Conservation (phyloP, 2,888 invertebrate species). For the Melieria picta region DNA sequence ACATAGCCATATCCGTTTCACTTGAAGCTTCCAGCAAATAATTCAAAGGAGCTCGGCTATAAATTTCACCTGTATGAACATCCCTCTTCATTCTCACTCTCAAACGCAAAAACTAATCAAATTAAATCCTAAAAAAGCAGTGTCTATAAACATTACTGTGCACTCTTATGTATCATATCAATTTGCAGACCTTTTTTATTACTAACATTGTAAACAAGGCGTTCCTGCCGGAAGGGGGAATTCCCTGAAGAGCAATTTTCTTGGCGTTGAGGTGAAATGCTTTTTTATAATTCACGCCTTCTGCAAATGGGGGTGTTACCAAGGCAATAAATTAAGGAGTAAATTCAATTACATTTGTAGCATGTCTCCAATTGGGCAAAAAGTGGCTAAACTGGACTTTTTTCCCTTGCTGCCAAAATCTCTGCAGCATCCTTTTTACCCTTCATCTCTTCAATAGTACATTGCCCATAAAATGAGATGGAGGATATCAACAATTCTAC, state of each 20-base stretch:
- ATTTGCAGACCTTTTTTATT: constrained; percentile 49
- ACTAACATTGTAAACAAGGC: constrained; percentile 43
- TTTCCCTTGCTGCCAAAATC: too few species aligned
- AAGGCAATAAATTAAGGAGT: constrained; percentile 57
- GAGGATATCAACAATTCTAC: too few species aligned
- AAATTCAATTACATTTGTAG: constrained; percentile 52
- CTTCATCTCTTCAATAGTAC: too few species aligned
- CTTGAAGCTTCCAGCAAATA: too few species aligned
- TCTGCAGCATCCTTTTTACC: too few species aligned
- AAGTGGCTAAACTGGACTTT: too few species aligned
- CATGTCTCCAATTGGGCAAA: too few species aligned
- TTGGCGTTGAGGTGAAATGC: constrained; percentile 39
- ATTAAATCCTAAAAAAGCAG: constrained; percentile 53
- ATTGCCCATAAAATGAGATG: too few species aligned
- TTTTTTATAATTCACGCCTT: constrained; percentile 32
- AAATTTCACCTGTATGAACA: too few species aligned
- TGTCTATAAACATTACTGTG: constrained; percentile 35
- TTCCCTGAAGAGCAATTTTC: constrained; percentile 59
- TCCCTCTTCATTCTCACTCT: too few species aligned
- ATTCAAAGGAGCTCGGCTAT: too few species aligned
- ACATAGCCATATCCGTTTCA: too few species aligned
- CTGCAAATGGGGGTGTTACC: constrained; percentile 47
- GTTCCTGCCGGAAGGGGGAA: constrained; percentile 45
- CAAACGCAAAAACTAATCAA: constrained; percentile 48
- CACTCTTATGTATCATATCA: constrained; percentile 55